Evolutionary conservation across 2,888 invertebrate species (phyloP), one percentile per base, ranked within the genome.

Genomic region (Heliconius ismenius): DNA sequence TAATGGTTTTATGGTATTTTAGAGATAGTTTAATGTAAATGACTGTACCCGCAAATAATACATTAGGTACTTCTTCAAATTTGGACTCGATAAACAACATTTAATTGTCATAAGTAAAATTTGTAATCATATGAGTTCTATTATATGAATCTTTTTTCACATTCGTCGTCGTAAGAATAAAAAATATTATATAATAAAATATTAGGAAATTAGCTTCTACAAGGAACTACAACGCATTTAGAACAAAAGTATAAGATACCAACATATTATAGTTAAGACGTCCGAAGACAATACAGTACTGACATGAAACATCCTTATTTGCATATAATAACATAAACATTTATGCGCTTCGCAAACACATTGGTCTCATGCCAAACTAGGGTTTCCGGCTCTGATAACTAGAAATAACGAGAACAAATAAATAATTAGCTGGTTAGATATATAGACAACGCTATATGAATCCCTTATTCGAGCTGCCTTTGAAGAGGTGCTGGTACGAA

Each of bases 301-400:
- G 7, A 7, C 54, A 74, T 76, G 49, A 63, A 74, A 76, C 49
- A 74, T 74, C 73, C 54, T 74, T 77, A 79, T 80, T 79, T 77
- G 77, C 81, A 81, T 80, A 81, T 77, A 81, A 80, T 81, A 78
- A 74, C 73, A 77, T 78, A 79, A 78, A 81, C 79, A 80, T 81
- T 79, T 79, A 81, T 80, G 79, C 79, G 73, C 76, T 75, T 68
- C 63, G 77, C 77, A 74, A 73, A 70, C 81, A 76, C 79, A 75
- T 80, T 80, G 80, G 80, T 81, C 79, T 76, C 74, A 80, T 81
- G 81, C 81, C 81, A 81, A 81, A 78, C 78, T 81, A 76, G 81
- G 81, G 81, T 80, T 81, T 82, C 81, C 81, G 79, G 75, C 76
- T 79, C 70, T 73, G 80, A 78, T 81, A 80, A 78, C 77, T 75